Evolutionary conservation across 2,797 vertebrate genomes (phyloP).

Genomic region (Alectoris magna): DNA sequence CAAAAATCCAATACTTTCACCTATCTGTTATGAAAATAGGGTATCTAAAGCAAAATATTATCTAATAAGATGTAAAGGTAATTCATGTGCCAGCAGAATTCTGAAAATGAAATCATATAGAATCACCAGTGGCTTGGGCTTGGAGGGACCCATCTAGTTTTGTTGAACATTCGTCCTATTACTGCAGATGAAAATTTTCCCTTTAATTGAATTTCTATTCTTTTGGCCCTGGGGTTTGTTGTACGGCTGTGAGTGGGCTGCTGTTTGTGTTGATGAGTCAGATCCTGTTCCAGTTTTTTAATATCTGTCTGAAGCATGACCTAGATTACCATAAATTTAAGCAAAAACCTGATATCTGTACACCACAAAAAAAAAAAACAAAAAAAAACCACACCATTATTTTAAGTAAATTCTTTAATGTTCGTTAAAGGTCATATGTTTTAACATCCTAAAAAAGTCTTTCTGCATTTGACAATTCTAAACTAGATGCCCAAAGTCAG

Average conservation of each 20-base stretch:
- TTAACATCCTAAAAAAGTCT: neutral
- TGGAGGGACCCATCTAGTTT: neutral
- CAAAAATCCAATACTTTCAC: neutral
- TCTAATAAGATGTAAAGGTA: neutral
- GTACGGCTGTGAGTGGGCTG: conserved; percentile 5
- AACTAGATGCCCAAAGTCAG: neutral
- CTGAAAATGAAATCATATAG: neutral
- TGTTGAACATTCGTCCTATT: neutral
- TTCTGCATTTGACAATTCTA: neutral
- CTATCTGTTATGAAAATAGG: neutral
- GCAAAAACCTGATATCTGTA: neutral
- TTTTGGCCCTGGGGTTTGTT: conserved; percentile 19
- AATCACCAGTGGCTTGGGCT: neutral
- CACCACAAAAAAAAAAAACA: neutral
- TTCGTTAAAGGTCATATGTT: neutral
- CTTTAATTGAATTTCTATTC: conserved; percentile 6
- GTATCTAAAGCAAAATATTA: neutral
- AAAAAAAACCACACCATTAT: neutral
- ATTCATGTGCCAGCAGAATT: neutral
- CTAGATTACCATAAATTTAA: conserved; percentile 17
- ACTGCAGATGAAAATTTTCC: neutral
- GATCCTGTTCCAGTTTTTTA: conserved; percentile 7
- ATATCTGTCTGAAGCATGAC: conserved; percentile 25
- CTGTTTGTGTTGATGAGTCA: conserved; percentile 54
- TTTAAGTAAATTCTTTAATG: neutral